Evolutionary conservation across 2,797 vertebrate species (phyloP), one percentile per base, ranked within the genome.

Genomic region (Sebastes elongatus): DNA sequence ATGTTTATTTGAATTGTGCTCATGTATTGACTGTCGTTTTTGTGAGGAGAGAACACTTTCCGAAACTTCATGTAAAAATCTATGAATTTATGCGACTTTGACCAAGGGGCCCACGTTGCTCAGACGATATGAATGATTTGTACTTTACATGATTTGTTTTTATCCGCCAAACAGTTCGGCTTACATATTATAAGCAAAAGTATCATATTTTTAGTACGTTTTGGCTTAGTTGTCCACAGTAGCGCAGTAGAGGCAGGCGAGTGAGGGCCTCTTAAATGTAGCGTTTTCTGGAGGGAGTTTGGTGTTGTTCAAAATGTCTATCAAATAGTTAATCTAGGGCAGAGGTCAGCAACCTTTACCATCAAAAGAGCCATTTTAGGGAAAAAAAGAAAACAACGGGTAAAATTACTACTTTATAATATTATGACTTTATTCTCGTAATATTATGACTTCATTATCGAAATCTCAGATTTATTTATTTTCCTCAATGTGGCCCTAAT

Each of bases 41-140:
- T 16, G 2, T n/a, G 1, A 7, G 16, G 13, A 18, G 13, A 18
- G 1, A 46, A 6, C 1, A 16, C 4, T 11, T 0, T 7, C 1
- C 73, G 1, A 66, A 56, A 75, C 79, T 57, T 2, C 4, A 8
- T 71, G 13, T 3, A 55, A 38, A 78, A 75, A 68, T 14, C 0
- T 1, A 0, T 2, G 0, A 18, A 49, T 66, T 74, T 18, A 52
- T 1, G 0, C 9, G 0, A 0, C 0, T 5, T 59, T 5, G 3
- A 0, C 9, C 0, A 0, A 5, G 22, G 0, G 8, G 7, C 1
- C 53, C 4, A 4, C 0, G 0, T 0, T 22, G 1, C n/a, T 4
- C 1, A 5, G 27, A 3, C 0, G 0, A 22, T 23, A 7, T 30
- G 1, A 14, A 4, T 53, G 0, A 62, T 0, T 4, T 60, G 0